Percentiles rank a stretch among this genome's conserved stretches.
phyloP scores from a whole-genome alignment of 1,140 invertebrate species.

The Trichomalopsis sarcophagae region DNA sequence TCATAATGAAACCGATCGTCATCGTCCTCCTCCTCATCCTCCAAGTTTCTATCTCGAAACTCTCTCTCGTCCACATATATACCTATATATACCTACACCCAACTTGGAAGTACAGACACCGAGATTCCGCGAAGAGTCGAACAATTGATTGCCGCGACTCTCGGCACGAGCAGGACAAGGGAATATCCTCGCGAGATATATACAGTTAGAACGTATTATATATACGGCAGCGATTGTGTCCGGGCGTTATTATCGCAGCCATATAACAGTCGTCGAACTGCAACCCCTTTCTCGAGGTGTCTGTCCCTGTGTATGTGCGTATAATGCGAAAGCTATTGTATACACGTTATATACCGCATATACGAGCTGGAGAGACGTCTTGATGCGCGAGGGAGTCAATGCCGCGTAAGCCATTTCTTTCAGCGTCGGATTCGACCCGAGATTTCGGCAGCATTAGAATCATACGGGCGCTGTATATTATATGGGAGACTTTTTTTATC shows the following conservation, averaged over 20 bases:
- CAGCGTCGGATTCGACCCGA: neutral
- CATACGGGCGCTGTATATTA: neutral
- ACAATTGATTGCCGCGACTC: slow-evolving; percentile 5
- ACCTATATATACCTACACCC: too few species aligned
- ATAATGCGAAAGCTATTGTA: neutral
- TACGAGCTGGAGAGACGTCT: neutral
- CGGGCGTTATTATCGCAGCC: neutral
- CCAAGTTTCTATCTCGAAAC: neutral
- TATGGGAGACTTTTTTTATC: too few species aligned
- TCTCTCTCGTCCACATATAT: too few species aligned
- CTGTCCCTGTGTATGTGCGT: neutral
- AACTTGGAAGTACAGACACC: neutral
- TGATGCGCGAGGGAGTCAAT: neutral
- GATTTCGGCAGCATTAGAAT: neutral
- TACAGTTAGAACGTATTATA: neutral
- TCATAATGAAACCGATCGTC: neutral
- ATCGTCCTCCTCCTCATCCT: neutral
- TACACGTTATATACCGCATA: too few species aligned
- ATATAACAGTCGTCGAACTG: neutral
- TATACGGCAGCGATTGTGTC: neutral
- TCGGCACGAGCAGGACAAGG: neutral
- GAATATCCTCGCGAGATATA: neutral
- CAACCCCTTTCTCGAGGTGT: neutral
- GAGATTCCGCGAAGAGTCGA: neutral
- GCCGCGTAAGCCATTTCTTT: slow-evolving; percentile 15